phyloP scores from a whole-genome alignment of 2,888 invertebrate genomes.

The Globia sparganii region DNA sequence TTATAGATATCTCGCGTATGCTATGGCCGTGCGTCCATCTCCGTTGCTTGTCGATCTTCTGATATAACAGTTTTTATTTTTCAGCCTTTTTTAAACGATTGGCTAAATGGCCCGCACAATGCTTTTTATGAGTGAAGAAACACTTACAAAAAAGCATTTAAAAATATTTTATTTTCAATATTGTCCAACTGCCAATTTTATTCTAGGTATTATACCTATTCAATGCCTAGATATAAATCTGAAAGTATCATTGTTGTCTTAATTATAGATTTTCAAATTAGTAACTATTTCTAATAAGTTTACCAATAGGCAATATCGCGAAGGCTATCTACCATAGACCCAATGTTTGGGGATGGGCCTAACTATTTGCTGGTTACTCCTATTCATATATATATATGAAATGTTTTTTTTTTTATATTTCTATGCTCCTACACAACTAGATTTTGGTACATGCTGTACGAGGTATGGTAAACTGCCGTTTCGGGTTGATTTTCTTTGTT shows the following conservation, averaged over 20 bases:
- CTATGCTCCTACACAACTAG: no score
- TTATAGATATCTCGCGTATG: slow-evolving; percentile 30
- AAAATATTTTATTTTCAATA: background rate
- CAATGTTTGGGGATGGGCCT: background rate
- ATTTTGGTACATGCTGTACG: no score
- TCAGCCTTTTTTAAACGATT: slow-evolving; percentile 28
- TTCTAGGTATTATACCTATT: slow-evolving; percentile 20
- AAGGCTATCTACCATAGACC: background rate
- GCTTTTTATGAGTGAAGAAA: slow-evolving; percentile 2
- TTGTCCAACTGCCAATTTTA: slow-evolving; percentile 1
- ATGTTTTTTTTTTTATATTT: no score
- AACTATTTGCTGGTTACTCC: background rate
- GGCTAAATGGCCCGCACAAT: slow-evolving; percentile 6
- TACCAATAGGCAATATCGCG: background rate
- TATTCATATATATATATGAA: no score
- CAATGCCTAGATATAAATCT: background rate
- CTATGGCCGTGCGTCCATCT: slow-evolving; percentile 64
- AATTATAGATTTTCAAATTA: slow-evolving; percentile 20
- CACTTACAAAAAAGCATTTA: background rate
- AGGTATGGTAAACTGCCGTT: no score
- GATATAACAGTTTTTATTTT: slow-evolving; percentile 36
- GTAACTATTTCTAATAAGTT: background rate
- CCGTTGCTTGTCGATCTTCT: slow-evolving; percentile 53
- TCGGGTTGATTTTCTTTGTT: background rate
- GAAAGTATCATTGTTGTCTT: slow-evolving; percentile 23